Conservation (phyloP, 2,888 invertebrate species). For the Ernsta delagoae region DNA sequence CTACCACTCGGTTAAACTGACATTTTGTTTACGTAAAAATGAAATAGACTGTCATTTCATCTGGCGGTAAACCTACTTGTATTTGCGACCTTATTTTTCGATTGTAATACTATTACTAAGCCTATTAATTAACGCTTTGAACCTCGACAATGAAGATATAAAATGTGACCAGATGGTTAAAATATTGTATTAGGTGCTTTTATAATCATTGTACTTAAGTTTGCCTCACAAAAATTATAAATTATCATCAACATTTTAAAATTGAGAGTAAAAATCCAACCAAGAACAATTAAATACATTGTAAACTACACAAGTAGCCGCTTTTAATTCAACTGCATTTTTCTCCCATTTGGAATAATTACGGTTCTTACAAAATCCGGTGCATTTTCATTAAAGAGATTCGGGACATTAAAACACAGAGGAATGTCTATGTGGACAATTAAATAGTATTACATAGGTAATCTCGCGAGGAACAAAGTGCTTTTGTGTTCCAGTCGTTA, state of each 20-base stretch:
- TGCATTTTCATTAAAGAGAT: slow-evolving; percentile 28
- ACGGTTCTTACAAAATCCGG: slow-evolving; percentile 27
- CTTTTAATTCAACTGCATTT: slow-evolving; percentile 33
- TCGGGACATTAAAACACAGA: slow-evolving; percentile 13
- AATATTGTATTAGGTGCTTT: no score
- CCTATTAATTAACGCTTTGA: no score
- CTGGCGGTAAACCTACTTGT: no score
- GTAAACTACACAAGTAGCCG: slow-evolving; percentile 13
- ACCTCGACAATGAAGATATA: no score
- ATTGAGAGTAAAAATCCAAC: background rate
- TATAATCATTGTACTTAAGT: no score
- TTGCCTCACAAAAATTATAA: background rate
- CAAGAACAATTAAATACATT: slow-evolving; percentile 19
- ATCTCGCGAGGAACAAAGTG: slow-evolving; percentile 3
- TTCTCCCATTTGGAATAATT: slow-evolving; percentile 32
- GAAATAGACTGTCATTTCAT: no score
- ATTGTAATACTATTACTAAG: no score
- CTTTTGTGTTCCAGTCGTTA: slow-evolving; percentile 12
- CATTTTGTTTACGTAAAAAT: no score
- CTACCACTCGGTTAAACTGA: no score
- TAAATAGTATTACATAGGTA: slow-evolving; percentile 17
- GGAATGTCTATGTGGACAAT: slow-evolving; percentile 20
- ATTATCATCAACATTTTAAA: slow-evolving; percentile 7
- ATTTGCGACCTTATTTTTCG: no score
- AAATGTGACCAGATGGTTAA: no score